Conservation (phyloP, 2,888 invertebrate genomes). For the Chalcis sispes region DNA sequence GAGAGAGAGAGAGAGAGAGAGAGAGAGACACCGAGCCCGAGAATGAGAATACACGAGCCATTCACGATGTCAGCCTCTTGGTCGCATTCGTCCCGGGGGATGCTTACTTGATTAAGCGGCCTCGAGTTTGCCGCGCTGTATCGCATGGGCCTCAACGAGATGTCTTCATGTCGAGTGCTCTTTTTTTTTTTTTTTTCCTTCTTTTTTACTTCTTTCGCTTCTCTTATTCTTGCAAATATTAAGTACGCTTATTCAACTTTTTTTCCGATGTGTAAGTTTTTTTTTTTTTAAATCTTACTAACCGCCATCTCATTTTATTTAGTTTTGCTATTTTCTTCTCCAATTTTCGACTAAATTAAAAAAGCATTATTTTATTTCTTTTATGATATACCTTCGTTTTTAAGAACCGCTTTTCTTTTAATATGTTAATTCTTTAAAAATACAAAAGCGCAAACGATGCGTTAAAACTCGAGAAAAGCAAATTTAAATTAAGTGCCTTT, state of each 20-base stretch:
- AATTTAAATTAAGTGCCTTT: no score
- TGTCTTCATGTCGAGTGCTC: constrained; percentile 35
- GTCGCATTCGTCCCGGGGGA: constrained; percentile 41
- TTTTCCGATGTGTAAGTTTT: neutral
- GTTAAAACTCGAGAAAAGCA: no score
- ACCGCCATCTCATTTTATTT: neutral
- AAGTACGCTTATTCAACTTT: constrained; percentile 31
- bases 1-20: no score
- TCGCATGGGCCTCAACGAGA: constrained; percentile 14
- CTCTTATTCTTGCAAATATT: neutral
- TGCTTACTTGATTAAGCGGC: constrained; percentile 53
- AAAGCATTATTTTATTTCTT: no score
- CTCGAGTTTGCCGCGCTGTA: constrained; percentile 30
- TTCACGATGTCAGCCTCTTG: constrained; percentile 22
- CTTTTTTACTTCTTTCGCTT: neutral
- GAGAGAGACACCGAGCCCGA: neutral
- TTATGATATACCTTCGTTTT: no score
- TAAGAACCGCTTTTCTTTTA: no score
- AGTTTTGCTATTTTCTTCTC: neutral
- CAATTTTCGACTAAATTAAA: neutral
- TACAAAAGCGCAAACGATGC: no score
- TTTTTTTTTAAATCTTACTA: neutral
- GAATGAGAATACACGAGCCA: neutral
- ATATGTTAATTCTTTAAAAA: no score
- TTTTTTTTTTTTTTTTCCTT: constrained; percentile 14